Evolutionary conservation across 2,113 vertebrate genomes (phyloP).

Genomic region (Suncus etruscus): DNA sequence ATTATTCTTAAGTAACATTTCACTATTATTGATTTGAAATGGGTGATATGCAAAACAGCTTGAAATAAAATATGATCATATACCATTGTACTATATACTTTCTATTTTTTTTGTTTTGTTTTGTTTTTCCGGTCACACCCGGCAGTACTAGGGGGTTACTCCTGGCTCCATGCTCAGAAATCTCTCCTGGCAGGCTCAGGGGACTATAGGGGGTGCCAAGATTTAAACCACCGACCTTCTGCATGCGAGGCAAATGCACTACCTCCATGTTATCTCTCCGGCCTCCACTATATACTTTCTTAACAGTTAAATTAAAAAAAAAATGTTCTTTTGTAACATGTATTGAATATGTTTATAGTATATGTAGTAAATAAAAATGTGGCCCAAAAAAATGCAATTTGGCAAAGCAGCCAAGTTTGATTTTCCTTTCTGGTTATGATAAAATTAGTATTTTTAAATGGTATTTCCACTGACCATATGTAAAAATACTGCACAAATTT

Average conservation of each 20-base stretch:
- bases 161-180: no score
- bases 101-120: no score
- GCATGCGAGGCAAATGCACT: no score
- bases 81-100: slow-evolving; percentile 99
- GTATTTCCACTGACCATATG: neutral
- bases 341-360: slow-evolving; percentile 95
- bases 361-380: slow-evolving; percentile 95
- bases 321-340: slow-evolving; percentile 90
- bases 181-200: no score
- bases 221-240: no score
- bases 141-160: no score
- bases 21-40: slow-evolving; percentile 88
- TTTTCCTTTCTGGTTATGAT: neutral
- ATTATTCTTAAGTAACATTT: slow-evolving; percentile 88
- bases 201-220: no score
- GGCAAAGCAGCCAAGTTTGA: neutral
- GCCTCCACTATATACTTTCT: slow-evolving; percentile 96
- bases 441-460: neutral
- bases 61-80: slow-evolving; percentile 91
- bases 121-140: no score
- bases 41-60: slow-evolving; percentile 87
- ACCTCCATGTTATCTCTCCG: no score
- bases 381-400: slow-evolving; percentile 82
- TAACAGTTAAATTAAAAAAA: slow-evolving; percentile 88
- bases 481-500: neutral